phyloP scores from a whole-genome alignment of 2,113 vertebrate species.

The Aphyosemion australe region DNA sequence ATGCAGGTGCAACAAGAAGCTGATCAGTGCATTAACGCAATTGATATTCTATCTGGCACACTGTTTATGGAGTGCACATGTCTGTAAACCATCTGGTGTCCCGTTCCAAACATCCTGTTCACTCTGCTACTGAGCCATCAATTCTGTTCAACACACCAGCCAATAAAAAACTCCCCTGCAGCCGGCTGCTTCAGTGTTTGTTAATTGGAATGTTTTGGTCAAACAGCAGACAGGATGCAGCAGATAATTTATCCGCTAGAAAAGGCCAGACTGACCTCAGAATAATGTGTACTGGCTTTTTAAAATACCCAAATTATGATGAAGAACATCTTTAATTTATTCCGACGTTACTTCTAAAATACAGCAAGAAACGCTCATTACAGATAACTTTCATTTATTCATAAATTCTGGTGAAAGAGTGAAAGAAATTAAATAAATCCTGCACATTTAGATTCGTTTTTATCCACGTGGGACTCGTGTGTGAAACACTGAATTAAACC shows the following conservation, averaged over 20 bases:
- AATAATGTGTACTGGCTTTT: not conserved
- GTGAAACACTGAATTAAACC: too few species aligned
- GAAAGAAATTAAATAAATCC: too few species aligned
- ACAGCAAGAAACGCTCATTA: too few species aligned
- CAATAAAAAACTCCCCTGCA: constrained; percentile 28
- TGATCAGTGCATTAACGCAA: constrained; percentile 20
- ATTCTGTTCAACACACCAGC: constrained; percentile 28
- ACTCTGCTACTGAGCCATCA: constrained; percentile 27
- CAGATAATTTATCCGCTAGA: constrained; percentile 23
- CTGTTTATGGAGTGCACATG: constrained; percentile 18
- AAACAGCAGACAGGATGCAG: constrained; percentile 3
- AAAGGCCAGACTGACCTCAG: not conserved
- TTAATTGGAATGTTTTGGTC: constrained; percentile 39
- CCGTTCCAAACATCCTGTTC: constrained; percentile 31
- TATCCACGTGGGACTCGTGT: too few species aligned
- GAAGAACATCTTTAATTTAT: too few species aligned
- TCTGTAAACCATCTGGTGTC: constrained; percentile 4
- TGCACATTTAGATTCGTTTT: too few species aligned
- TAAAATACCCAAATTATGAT: too few species aligned
- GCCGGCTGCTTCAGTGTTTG: constrained; percentile 27
- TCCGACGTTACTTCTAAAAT: too few species aligned
- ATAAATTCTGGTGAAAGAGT: too few species aligned
- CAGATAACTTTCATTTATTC: too few species aligned
- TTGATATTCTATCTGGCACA: constrained; percentile 16
- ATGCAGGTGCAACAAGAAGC: not conserved